Base-by-base conservation (phyloP, 2,797 vertebrate genomes). In the Crenuchus spilurus region DNA sequence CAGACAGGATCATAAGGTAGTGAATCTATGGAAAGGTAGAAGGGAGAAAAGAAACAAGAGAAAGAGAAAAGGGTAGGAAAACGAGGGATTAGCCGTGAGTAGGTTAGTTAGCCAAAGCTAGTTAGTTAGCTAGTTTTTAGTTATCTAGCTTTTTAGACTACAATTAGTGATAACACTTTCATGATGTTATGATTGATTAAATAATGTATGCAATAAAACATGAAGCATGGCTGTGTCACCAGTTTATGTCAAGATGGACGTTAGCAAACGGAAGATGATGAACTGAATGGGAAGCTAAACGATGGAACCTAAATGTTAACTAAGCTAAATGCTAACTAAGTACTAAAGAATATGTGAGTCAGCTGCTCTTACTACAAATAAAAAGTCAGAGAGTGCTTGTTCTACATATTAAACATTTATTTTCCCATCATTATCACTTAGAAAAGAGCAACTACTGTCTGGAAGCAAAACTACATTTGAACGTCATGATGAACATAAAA, bases 1-100 rank as follows among this genome's bases (percentile, higher is more conserved):
- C 97, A 70, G 95, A 94, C 92, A 98, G 87, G 90, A 99, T 96
- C 97, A 98, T 99, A 93, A 99, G 94, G 91, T 98, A 98, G 94
- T 99, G 97, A 90, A 98, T 95, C 97, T 99, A 93, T 87, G 92
- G 93, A 83, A 91, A 91, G 92, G 89, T 93, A 51, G 92, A 90
- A 91, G 89, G 89, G 91, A 89, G n/a, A 91, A 89, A 93, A 93
- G 91, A 92, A 90, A 88, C 20, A n/a, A 28, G 26, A 26, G 65
- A 24, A 57, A 73, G 28, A 66, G 26, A 33, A 58, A 51, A 31
- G 24, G 44, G n/a, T 8, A 20, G 37, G 41, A 13, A 88, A 93
- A 92, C 81, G 93, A 93, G 94, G 89, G 93, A 91, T 91, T 92
- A 93, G 93, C 90, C 91, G 92, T 94, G 90, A 94, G 93, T 92